Base-by-base conservation (phyloP, 2,888 invertebrate species). In the Ormyrus nitidulus region DNA sequence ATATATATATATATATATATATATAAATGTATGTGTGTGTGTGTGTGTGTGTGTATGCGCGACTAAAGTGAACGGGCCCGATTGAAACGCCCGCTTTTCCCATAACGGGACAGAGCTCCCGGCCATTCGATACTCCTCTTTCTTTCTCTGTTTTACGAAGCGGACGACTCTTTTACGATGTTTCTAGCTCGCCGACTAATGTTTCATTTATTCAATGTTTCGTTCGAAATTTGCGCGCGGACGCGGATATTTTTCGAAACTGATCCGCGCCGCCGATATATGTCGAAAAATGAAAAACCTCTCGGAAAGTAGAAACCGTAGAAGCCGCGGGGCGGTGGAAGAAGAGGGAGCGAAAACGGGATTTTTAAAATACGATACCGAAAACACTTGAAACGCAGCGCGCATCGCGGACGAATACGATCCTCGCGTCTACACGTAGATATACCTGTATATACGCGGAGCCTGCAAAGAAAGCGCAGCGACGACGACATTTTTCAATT, bases 401-500 rank as follows among this genome's bases (percentile, higher is more conserved):
- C 69, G 64, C 5, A 58, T 19, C 10, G n/a, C 53, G 69, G 61
- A 34, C 46, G 48, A 48, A 69, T 19, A 1, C 19, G 19, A 19
- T 69, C 19, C 19, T 19, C 19, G 19, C 19, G 19, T 19, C 0
- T 19, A 19, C 19, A 2, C 19, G 19, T 19, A 19, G 1, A 62
- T 19, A 19, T 19, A 19, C 19, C 19, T 1, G 19, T 19, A 19
- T 19, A 1, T 76, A 48, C 59, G 10, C 51, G 44, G 48, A 13
- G 61, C 34, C 10, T 49, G 74, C 7, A 48, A 49, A 58, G 54
- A 78, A 79, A 73, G 48, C 49, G 62, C 44, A 74, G 73, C 69
- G 73, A 74, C 19, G 19, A 19, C 74, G 69, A 73, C 69, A 74
- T 69, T 79, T 74, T 79, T 79, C 79, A 79, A 79, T 79, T 79